Base-by-base conservation (phyloP, 2,797 vertebrate species). In the Calcarius lapponicus region DNA sequence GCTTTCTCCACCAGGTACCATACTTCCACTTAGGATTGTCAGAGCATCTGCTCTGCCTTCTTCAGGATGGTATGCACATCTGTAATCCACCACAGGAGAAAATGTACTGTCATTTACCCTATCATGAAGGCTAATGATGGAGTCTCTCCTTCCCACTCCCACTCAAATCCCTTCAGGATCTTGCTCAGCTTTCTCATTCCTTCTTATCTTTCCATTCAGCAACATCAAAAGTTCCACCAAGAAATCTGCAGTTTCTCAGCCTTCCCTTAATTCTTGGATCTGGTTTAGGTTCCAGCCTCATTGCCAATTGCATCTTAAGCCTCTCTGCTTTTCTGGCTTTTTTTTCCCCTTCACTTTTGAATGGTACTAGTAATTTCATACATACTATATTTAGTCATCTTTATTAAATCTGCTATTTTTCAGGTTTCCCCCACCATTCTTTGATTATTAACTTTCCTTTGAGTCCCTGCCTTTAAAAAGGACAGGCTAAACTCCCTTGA, bases 111-210 rank as follows among this genome's bases (percentile, higher is more conserved):
- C 3, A 0, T 85, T 85, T 89, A 89, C 48, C 22, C 47, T 76
- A 73, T 38, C 71, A 38, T 13, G 45, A 62, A 88, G 32, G 32
- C 21, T 92, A 92, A 93, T 20, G 66, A 92, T 34, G 51, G 58
- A 93, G 58, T 53, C 62, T 79, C 71, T 83, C 62, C 88, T 96
- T 93, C 88, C 56, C 90, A 93, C 89, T 94, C 95, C 95, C 67
- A 88, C 86, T 94, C 93, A 90, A 81, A 95, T 86, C 58, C 90
- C 90, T 93, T 90, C 80, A 88, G 88, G 92, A 92, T 66, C 73
- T 90, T 89, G 89, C 90, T 92, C 88, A 93, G 70, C 73, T 88
- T 83, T 85, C 85, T 84, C 26, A 72, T 58, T 95, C 70, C 79
- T 66, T 38, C 47, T 94, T 94, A 94, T 93, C 92, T 93, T 84